Conservation (phyloP, 2,113 vertebrate species). For the Eleginops maclovinus region DNA sequence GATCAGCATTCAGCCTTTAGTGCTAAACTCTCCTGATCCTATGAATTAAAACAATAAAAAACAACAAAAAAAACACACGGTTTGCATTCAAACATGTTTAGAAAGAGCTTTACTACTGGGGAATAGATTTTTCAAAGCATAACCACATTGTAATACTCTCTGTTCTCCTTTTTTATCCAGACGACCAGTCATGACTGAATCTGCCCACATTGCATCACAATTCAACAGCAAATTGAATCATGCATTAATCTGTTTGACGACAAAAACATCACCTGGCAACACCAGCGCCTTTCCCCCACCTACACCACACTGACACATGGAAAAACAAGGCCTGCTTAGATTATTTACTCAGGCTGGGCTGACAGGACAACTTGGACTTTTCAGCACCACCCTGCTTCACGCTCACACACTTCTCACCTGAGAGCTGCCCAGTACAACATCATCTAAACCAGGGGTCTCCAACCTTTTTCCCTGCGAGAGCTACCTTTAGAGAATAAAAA, state of each 20-base stretch:
- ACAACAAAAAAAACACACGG: not conserved
- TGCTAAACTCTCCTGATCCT: not conserved
- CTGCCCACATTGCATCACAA: not conserved
- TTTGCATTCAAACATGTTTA: too few relatives aligned
- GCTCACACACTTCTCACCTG: slow-evolving; percentile 37
- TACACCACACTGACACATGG: slow-evolving; percentile 56
- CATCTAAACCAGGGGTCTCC: too few relatives aligned
- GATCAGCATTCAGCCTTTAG: not conserved
- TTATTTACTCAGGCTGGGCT: slow-evolving; percentile 45
- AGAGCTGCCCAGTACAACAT: not conserved
- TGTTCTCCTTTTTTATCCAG: not conserved
- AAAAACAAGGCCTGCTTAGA: slow-evolving; percentile 58
- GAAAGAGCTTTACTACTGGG: too few relatives aligned
- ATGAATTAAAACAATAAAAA: not conserved
- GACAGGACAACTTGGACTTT: slow-evolving; percentile 20
- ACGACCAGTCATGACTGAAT: not conserved
- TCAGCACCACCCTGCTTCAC: slow-evolving; percentile 17
- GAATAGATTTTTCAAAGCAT: too few relatives aligned
- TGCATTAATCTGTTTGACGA: not conserved
- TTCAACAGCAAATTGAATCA: slow-evolving; percentile 45
- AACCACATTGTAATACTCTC: not conserved
- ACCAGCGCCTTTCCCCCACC: slow-evolving; percentile 35
- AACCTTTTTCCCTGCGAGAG: too few relatives aligned
- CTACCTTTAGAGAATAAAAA: too few relatives aligned
- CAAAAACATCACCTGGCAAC: slow-evolving; percentile 47